phyloP scores from a whole-genome alignment of 2,113 vertebrate species.

The Percopsis transmontana region DNA sequence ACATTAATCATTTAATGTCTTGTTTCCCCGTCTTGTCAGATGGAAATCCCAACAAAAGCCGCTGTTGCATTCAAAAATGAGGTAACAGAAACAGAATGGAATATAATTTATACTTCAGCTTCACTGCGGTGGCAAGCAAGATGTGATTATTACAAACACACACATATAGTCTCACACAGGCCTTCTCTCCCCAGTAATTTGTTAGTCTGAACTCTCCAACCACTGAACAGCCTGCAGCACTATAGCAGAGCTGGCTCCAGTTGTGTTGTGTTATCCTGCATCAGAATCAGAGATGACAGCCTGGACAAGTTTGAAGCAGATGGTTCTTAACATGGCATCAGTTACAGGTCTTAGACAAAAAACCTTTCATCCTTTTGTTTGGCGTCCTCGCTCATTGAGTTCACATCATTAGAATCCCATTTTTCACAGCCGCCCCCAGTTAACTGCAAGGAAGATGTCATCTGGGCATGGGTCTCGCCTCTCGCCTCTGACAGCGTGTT shows the following conservation, averaged over 20 bases:
- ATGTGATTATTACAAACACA: no score
- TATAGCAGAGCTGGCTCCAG: slow-evolving; percentile 83
- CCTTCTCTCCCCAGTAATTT: slow-evolving; percentile 33
- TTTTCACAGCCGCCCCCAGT: slow-evolving; percentile 85
- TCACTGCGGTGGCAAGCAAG: no score
- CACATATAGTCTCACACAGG: background rate
- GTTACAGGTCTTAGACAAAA: slow-evolving; percentile 88
- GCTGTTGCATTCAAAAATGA: no score
- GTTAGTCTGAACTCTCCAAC: slow-evolving; percentile 72
- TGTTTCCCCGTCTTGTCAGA: no score
- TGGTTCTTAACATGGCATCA: slow-evolving; percentile 91
- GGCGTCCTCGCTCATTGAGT: slow-evolving; percentile 52
- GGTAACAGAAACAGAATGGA: no score
- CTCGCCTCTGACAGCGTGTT: slow-evolving; percentile 81
- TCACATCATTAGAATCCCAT: slow-evolving; percentile 86
- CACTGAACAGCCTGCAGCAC: slow-evolving; percentile 84
- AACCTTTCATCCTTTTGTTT: slow-evolving; percentile 90
- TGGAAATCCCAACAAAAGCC: no score
- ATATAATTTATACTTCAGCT: no score
- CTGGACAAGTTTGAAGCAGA: slow-evolving; percentile 90
- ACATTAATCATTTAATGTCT: no score
- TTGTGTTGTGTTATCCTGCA: slow-evolving; percentile 86
- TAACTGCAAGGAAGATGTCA: slow-evolving; percentile 83
- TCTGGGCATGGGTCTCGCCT: slow-evolving; percentile 69
- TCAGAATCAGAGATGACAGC: slow-evolving; percentile 92